phyloP scores from a whole-genome alignment of 2,888 invertebrate species.

The Clusia tigrina region DNA sequence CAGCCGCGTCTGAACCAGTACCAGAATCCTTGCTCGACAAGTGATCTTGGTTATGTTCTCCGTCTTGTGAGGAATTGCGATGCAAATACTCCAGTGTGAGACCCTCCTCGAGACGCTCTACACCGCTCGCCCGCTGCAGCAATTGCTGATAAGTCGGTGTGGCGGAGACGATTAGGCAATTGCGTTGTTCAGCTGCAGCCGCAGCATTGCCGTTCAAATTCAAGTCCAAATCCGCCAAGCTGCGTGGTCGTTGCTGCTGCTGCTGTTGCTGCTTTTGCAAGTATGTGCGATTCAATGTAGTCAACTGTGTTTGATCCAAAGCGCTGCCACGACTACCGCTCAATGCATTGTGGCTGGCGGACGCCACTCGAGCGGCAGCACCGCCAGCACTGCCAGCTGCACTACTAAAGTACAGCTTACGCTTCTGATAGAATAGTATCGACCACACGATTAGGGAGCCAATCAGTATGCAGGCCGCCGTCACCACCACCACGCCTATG shows the following conservation, averaged over 20 bases:
- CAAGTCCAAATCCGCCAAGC: constrained; percentile 46
- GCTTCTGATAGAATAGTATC: constrained; percentile 62
- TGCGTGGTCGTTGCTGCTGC: constrained; percentile 45
- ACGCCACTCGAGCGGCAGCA: neutral
- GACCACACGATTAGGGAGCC: constrained; percentile 93
- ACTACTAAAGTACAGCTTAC: constrained; percentile 5
- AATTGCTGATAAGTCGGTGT: constrained; percentile 56
- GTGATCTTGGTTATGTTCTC: constrained; percentile 53
- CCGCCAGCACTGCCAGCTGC: constrained; percentile 30
- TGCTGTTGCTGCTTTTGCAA: constrained; percentile 37
- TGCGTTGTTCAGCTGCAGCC: constrained; percentile 34
- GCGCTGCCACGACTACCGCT: constrained; percentile 36
- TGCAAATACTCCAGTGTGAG: constrained; percentile 49
- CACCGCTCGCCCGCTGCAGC: constrained; percentile 30
- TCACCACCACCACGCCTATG: constrained; percentile 87
- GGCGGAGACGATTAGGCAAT: constrained; percentile 50
- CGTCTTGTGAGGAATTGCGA: constrained; percentile 40
- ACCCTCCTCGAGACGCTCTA: constrained; percentile 38
- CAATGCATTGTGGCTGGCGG: constrained; percentile 40
- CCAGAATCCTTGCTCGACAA: constrained; percentile 59
- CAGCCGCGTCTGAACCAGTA: constrained; percentile 60
- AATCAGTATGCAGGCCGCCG: constrained; percentile 88
- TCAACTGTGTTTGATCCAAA: constrained; percentile 55
- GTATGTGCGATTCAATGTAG: constrained; percentile 53
- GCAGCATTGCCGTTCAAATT: constrained; percentile 15